Percentiles rank a stretch among this genome's conserved stretches.
These are phyloP conservation scores for Netelia inedita DNA, from an alignment of 2,888 invertebrate species.

Conservation along the genomic window DNA sequence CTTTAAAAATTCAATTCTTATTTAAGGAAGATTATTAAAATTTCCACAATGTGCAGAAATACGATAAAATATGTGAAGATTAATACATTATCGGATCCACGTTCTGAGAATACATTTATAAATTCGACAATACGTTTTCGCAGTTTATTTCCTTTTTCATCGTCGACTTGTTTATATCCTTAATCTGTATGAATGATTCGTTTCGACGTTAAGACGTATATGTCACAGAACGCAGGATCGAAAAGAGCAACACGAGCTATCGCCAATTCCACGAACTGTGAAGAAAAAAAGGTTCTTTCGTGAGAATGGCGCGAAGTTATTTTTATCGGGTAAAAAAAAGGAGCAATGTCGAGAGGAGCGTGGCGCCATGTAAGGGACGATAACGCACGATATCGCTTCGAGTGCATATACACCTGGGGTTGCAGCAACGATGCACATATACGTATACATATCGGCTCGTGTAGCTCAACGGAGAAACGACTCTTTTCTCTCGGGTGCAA, in stretches of 20 bases:
- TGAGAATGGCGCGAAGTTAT: slow-evolving; percentile 46
- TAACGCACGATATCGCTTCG: slow-evolving; percentile 68
- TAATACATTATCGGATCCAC: background rate
- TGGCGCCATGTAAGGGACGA: slow-evolving; percentile 52
- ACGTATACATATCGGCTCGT: slow-evolving; percentile 43
- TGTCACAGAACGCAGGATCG: slow-evolving; percentile 59
- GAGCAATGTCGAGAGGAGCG: slow-evolving; percentile 21
- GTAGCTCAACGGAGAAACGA: slow-evolving; percentile 58
- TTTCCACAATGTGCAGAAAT: background rate
- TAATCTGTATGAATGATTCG: too few relatives aligned
- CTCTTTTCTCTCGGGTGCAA: slow-evolving; percentile 57
- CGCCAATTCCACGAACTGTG: slow-evolving; percentile 48
- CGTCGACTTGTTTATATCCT: too few relatives aligned
- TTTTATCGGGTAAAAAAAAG: slow-evolving; percentile 33
- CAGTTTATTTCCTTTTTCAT: too few relatives aligned
- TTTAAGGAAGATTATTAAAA: background rate
- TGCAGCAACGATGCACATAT: slow-evolving; percentile 33
- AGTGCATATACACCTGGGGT: slow-evolving; percentile 65
- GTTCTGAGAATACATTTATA: too few relatives aligned
- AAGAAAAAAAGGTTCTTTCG: slow-evolving; percentile 29
- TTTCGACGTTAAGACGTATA: background rate
- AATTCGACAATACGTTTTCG: too few relatives aligned
- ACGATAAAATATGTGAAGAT: background rate
- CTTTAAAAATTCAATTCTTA: background rate
- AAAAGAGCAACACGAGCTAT: slow-evolving; percentile 78